These are phyloP conservation scores for Lycophotia porphyrea DNA, from an alignment of 2,888 invertebrate genomes.

Conservation along the genomic window DNA sequence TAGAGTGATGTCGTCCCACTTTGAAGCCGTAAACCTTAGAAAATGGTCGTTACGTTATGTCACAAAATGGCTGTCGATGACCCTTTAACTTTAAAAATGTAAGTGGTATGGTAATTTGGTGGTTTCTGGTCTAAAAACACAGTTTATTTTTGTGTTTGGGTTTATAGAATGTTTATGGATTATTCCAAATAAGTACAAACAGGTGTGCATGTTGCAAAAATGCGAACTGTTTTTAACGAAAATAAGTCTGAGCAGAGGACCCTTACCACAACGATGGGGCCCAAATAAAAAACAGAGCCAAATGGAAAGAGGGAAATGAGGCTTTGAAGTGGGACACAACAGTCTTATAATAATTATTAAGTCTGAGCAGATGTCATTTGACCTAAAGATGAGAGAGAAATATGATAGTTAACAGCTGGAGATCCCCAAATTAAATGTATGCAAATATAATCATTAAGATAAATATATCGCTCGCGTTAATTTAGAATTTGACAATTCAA, in stretches of 20 bases:
- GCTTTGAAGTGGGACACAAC: not conserved
- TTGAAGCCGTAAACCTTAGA: conserved; percentile 49
- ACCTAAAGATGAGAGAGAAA: not conserved
- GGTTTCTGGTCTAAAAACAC: not conserved
- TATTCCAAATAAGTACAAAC: not conserved
- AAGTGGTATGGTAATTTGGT: conserved; percentile 22
- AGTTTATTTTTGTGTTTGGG: not conserved
- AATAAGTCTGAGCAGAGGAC: not conserved
- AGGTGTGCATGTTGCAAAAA: not conserved
- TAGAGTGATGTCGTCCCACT: conserved; percentile 59
- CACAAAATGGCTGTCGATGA: conserved; percentile 32
- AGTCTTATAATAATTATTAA: not conserved
- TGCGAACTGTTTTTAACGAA: not conserved
- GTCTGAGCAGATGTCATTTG: not conserved
- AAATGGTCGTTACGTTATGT: conserved; percentile 52
- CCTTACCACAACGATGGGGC: not conserved
- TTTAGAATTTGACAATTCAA: too few species aligned
- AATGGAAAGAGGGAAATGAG: not conserved
- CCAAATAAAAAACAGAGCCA: not conserved
- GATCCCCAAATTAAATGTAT: not conserved
- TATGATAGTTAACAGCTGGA: not conserved
- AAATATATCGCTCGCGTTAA: too few species aligned
- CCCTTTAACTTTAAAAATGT: conserved; percentile 36
- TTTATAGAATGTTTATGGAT: not conserved
- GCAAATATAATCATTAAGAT: not conserved